phyloP scores from a whole-genome alignment of 2,113 vertebrate genomes.

The Agapornis roseicollis region DNA sequence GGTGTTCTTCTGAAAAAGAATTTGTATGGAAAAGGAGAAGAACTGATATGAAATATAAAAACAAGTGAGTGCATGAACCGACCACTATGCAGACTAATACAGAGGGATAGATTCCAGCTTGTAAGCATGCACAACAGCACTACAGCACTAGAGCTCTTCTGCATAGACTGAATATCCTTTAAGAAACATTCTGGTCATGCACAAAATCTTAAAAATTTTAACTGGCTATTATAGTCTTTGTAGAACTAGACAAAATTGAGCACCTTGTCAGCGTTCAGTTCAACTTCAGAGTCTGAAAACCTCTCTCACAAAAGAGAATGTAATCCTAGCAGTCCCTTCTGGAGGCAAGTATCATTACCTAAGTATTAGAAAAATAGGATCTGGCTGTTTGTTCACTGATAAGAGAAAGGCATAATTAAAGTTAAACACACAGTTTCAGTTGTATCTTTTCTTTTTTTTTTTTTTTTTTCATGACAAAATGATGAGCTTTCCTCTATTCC shows the following conservation, averaged over 20 bases:
- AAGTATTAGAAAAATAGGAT: background rate
- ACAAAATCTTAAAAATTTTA: background rate
- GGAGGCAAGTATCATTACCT: background rate
- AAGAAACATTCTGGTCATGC: background rate
- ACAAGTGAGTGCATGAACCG: background rate
- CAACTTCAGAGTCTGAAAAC: background rate
- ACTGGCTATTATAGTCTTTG: accelerated
- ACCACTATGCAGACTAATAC: background rate
- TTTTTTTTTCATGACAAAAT: background rate
- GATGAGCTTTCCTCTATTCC: background rate
- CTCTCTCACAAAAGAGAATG: background rate
- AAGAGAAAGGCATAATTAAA: background rate
- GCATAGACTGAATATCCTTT: background rate
- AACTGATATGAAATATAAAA: background rate
- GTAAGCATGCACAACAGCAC: background rate
- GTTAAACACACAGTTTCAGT: background rate
- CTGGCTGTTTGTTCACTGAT: background rate
- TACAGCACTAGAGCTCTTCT: background rate
- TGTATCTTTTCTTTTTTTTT: background rate
- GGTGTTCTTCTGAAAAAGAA: background rate
- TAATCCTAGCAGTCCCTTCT: background rate
- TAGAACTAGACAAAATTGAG: background rate
- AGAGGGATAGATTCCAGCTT: background rate
- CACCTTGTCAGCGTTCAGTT: background rate
- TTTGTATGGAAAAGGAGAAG: background rate